Conservation (phyloP, 2,113 vertebrate genomes). For the Perognathus longimembris region DNA sequence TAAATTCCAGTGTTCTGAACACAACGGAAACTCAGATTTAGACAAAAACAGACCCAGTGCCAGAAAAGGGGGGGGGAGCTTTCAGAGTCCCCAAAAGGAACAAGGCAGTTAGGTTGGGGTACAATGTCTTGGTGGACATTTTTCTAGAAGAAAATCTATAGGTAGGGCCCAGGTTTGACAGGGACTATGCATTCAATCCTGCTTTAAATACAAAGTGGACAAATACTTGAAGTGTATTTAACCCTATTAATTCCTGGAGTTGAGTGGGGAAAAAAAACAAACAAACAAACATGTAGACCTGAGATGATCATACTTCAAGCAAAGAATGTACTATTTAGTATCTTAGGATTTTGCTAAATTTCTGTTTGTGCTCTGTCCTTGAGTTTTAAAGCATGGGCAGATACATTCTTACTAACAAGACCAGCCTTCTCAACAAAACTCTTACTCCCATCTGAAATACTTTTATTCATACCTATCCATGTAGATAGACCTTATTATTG, state of each 20-base stretch:
- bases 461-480: not conserved
- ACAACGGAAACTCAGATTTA: not conserved
- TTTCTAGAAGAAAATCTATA: not conserved
- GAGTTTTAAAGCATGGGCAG: not conserved
- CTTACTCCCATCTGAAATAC: conserved; percentile 28
- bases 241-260: not conserved
- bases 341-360: not conserved
- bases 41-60: not conserved
- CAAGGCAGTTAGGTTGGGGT: not conserved
- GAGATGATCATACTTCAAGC: conserved; percentile 26
- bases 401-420: not conserved
- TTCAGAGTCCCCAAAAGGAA: not conserved
- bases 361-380: not conserved
- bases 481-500: conserved; percentile 21
- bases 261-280: not conserved
- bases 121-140: not conserved
- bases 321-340: conserved; percentile 7
- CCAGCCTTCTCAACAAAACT: not conserved
- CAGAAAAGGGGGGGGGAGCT: not conserved
- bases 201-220: not conserved
- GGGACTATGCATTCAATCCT: not conserved
- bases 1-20: not conserved
- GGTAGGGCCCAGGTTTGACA: not conserved
- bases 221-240: not conserved
- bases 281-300: not conserved